A percentile compares a stretch with the other conserved stretches of the same genome.
Evolutionary conservation across 2,888 invertebrate species (phyloP).

Genomic region (Macaria notata): DNA sequence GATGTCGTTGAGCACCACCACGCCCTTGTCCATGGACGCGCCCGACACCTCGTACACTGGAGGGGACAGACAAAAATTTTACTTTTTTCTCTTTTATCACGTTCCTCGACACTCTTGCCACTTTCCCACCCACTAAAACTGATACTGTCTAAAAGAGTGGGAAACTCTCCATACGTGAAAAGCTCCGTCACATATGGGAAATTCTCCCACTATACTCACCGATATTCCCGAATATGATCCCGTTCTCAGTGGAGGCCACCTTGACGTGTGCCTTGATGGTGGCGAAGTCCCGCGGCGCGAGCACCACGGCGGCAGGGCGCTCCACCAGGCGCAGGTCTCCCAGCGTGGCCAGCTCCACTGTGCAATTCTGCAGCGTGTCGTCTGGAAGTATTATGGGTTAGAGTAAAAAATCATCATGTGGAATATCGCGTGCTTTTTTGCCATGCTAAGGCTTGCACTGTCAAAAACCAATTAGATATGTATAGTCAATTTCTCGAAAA

Average conservation of each 20-base stretch:
- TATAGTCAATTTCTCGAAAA: too few relatives aligned
- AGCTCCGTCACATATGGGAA: too few relatives aligned
- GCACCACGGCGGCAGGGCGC: slow-evolving; percentile 96
- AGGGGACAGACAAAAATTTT: too few relatives aligned
- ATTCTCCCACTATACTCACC: slow-evolving; percentile 62
- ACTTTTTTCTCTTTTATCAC: too few relatives aligned
- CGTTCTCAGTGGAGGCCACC: slow-evolving; percentile 99
- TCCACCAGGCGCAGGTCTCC: slow-evolving; percentile 99
- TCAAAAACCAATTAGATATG: too few relatives aligned
- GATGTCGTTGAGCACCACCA: slow-evolving; percentile 99
- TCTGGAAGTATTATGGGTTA: slow-evolving; percentile 70
- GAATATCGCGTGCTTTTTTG: too few relatives aligned
- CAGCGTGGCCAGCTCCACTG: slow-evolving; percentile 97
- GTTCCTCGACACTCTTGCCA: too few relatives aligned
- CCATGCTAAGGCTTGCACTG: too few relatives aligned
- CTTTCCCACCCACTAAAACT: too few relatives aligned
- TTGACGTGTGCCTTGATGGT: slow-evolving; percentile 99
- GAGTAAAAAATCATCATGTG: too few relatives aligned
- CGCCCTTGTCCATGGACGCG: slow-evolving; percentile 95
- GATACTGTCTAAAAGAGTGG: too few relatives aligned
- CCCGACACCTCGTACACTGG: slow-evolving; percentile 97
- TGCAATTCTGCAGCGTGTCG: slow-evolving; percentile 99
- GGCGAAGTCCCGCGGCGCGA: slow-evolving; percentile 98
- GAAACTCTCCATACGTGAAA: too few relatives aligned
- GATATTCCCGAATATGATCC: slow-evolving; percentile 99